phyloP scores from a whole-genome alignment of 1,140 invertebrate species.

The Drosophila ironensis region DNA sequence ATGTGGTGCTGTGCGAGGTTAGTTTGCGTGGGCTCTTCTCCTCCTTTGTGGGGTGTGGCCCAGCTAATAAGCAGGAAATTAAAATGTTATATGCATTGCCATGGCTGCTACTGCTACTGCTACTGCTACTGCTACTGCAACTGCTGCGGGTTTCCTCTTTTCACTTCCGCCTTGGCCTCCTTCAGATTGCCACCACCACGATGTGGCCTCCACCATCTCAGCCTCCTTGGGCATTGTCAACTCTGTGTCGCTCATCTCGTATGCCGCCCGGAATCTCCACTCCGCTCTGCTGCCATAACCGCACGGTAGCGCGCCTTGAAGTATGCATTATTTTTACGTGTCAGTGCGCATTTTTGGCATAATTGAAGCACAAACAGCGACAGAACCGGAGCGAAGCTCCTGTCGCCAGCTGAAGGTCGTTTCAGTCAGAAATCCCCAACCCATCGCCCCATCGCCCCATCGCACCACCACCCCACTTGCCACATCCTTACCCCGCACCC shows the following conservation, averaged over 20 bases:
- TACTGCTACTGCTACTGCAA: background rate
- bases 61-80: constrained; percentile 78
- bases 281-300: constrained; percentile 24
- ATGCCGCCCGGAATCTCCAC: background rate
- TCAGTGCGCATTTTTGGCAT: constrained; percentile 79
- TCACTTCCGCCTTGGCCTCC: background rate
- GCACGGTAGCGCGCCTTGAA: constrained; percentile 67
- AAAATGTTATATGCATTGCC: constrained; percentile 79
- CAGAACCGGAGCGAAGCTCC: constrained; percentile 23
- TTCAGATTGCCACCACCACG: background rate
- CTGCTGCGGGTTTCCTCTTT: constrained; percentile 18
- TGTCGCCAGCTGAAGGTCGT: constrained; percentile 35
- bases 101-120: constrained; percentile 39
- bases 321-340: constrained; percentile 80
- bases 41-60: constrained; percentile 33
- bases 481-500: no score
- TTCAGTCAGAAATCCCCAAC: background rate
- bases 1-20: background rate
- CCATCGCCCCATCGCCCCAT: background rate
- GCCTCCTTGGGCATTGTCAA: constrained; percentile 54
- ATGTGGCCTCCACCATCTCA: background rate
- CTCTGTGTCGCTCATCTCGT: constrained; percentile 19
- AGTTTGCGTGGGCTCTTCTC: constrained; percentile 32
- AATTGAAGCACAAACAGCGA: constrained; percentile 76
- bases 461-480: background rate